Evolutionary conservation across 2,888 invertebrate species (phyloP), one percentile per base, ranked within the genome.

Genomic region (Cataglyphis albicans): DNA sequence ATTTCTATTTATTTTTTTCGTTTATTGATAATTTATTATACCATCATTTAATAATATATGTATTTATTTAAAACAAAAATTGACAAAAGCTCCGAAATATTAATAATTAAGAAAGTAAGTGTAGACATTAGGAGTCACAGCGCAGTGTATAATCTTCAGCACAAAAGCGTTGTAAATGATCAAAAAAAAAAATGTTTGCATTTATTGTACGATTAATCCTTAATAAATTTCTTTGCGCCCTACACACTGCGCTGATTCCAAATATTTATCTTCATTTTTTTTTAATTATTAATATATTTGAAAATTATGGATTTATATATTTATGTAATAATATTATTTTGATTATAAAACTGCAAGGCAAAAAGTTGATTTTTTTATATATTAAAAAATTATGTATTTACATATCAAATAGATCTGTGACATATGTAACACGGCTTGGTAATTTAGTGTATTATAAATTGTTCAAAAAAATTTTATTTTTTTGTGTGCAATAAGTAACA

Each of bases 361-460:
- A 52, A 68, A 55, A n/a, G n/a, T 84, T 48, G 18, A 57, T 81
- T 64, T 68, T 85, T 75, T 29, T 90, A 91, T 82, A 83, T 87
- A 89, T 91, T 85, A 74, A 87, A 89, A 88, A 25, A 25, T 1
- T 25, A 25, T 25, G 25, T 25, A 25, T 92, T 92, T 90, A 93
- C 92, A 93, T 93, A 93, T 94, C 93, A 93, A 89, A 88, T 87
- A 86, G 92, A 93, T 93, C 92, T 90, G 86, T 82, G 84, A 15
- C 41, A 90, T 91, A 92, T 92, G 85, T 91, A 90, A 90, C 90
- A 85, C 87, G 80, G 68, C 84, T 89, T 82, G 70, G 55, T 57
- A 52, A 67, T 75, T 81, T 82, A 85, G 29, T n/a, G 32, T 25
- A 12, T 48, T 61, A 64, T 44, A 57, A 55, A 25, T 3, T 68